phyloP scores from a whole-genome alignment of 2,113 vertebrate genomes.

The Petaurus breviceps region DNA sequence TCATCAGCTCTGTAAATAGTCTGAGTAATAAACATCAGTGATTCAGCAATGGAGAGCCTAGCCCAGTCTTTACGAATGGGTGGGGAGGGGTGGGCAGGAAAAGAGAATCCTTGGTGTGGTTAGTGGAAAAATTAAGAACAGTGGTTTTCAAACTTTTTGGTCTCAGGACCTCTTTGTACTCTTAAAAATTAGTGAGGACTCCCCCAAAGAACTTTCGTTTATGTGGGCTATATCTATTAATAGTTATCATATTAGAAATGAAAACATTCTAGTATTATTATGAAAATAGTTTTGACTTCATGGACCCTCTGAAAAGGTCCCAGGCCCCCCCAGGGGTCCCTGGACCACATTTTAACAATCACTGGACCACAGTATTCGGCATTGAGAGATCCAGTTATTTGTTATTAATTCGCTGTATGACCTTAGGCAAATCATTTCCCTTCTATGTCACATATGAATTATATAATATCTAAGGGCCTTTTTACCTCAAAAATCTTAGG shows the following conservation, averaged over 20 bases:
- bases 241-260: neutral
- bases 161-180: neutral
- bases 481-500: neutral
- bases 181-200: neutral
- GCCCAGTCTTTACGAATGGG: constrained; percentile 27
- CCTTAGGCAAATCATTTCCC: neutral
- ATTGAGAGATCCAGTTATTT: neutral
- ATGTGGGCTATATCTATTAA: neutral
- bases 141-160: neutral
- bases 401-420: neutral
- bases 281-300: neutral
- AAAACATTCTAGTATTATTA: neutral
- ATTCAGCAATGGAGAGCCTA: constrained; percentile 65
- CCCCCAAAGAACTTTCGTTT: neutral
- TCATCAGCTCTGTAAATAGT: constrained; percentile 69
- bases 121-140: neutral
- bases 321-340: neutral
- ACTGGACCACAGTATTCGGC: neutral
- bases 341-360: neutral
- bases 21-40: constrained; percentile 66
- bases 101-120: neutral
- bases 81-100: constrained; percentile 36
- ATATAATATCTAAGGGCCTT: neutral
- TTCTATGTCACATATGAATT: neutral
- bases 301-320: neutral